Conservation (phyloP, 2,797 vertebrate genomes). For the Tragopan temminckii region DNA sequence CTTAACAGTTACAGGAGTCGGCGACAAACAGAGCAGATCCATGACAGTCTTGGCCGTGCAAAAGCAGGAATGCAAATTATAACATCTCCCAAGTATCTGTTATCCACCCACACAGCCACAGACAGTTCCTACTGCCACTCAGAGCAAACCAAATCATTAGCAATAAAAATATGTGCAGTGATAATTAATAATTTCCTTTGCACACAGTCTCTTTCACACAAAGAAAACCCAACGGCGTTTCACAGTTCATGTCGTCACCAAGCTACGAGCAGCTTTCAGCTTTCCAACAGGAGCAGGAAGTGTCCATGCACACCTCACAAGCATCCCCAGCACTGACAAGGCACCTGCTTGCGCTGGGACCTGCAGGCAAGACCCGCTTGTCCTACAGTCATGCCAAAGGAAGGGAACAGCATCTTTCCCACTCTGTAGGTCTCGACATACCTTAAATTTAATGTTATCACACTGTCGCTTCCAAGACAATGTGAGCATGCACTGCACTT, state of each 20-base stretch:
- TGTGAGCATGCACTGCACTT: neutral
- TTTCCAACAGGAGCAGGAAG: neutral
- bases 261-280: neutral
- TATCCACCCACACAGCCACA: constrained; percentile 39
- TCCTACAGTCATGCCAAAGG: neutral
- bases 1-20: neutral
- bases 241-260: neutral
- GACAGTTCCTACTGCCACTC: constrained; percentile 41
- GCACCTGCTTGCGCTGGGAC: neutral
- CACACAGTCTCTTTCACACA: neutral
- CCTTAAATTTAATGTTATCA: neutral
- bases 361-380: neutral
- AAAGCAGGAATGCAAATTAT: constrained; percentile 50
- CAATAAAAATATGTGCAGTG: neutral
- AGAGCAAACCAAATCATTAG: constrained; percentile 38
- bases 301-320: neutral
- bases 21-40: neutral
- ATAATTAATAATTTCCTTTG: neutral
- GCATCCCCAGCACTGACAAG: neutral
- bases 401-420: neutral
- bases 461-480: neutral
- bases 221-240: neutral
- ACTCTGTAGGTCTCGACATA: neutral
- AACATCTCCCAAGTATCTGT: constrained; percentile 28
- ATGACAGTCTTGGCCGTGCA: neutral